phyloP scores from a whole-genome alignment of 2,888 invertebrate genomes.

The Napeogenes sylphis region DNA sequence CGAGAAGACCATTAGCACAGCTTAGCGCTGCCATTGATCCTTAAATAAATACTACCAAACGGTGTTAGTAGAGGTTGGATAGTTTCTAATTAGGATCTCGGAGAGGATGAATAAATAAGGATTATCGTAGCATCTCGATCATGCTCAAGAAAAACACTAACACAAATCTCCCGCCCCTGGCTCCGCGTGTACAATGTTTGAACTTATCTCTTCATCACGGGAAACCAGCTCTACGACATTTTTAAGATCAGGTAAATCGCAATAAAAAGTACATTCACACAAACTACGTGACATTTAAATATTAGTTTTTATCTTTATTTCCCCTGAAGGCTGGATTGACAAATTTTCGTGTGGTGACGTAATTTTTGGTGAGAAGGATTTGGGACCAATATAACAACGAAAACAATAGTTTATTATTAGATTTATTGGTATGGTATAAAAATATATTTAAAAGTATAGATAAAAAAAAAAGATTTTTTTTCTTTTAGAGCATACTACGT shows the following conservation, averaged over 20 bases:
- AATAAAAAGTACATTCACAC: conserved; percentile 18
- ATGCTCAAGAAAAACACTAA: conserved; percentile 16
- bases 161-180: conserved; percentile 12
- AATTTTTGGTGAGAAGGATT: too few relatives aligned
- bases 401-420: too few relatives aligned
- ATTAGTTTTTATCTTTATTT: not conserved
- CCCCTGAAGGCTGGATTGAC: not conserved
- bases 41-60: conserved; percentile 58
- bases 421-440: too few relatives aligned
- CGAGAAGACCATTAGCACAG: conserved; percentile 44
- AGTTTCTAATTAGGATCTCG: conserved; percentile 57
- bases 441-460: too few relatives aligned
- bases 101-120: conserved; percentile 62
- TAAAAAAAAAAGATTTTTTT: too few relatives aligned
- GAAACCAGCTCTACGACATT: conserved; percentile 13
- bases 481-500: too few relatives aligned
- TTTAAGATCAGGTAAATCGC: conserved; percentile 15
- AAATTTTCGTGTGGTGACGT: not conserved
- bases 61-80: conserved; percentile 33
- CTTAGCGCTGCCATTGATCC: conserved; percentile 48
- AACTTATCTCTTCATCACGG: conserved; percentile 19
- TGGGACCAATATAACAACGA: too few relatives aligned
- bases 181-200: not conserved
- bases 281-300: conserved; percentile 4
- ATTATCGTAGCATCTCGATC: conserved; percentile 64